phyloP scores from a whole-genome alignment of 2,888 invertebrate genomes.

The Athalia cordata region DNA sequence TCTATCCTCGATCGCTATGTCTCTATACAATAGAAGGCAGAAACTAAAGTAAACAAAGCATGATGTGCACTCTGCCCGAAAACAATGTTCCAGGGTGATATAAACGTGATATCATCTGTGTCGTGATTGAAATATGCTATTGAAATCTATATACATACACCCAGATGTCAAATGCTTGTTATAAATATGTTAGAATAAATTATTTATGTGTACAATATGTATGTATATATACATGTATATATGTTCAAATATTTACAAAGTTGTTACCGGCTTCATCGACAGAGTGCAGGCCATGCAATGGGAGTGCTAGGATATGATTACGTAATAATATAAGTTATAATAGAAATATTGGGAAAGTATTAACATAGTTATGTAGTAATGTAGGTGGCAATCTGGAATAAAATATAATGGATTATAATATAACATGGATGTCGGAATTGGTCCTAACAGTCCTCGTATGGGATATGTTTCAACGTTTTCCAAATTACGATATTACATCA shows the following conservation, averaged over 20 bases:
- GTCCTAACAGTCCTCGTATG: conserved; percentile 20
- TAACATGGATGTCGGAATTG: conserved; percentile 57
- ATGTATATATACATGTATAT: not conserved
- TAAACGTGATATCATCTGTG: not conserved
- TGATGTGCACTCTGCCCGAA: conserved; percentile 63
- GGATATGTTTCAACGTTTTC: not conserved
- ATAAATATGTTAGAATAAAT: not conserved
- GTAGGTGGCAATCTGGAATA: conserved; percentile 71
- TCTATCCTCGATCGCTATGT: conserved; percentile 46
- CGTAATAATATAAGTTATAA: conserved; percentile 61
- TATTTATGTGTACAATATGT: not conserved
- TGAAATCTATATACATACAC: not conserved
- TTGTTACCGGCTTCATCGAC: conserved; percentile 52
- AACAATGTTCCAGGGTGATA: conserved; percentile 39
- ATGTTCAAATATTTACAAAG: not conserved
- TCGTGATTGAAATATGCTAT: not conserved
- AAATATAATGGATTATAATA: conserved; percentile 71
- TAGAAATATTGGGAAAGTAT: conserved; percentile 61
- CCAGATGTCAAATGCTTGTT: not conserved
- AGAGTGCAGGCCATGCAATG: conserved; percentile 63
- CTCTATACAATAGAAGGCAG: conserved; percentile 56
- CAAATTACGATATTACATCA: not conserved
- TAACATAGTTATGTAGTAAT: conserved; percentile 62
- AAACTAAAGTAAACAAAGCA: conserved; percentile 63
- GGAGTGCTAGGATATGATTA: conserved; percentile 57